Percentiles rank a stretch among this genome's conserved stretches.
Conservation (phyloP, 2,888 invertebrate genomes). For the Cantharis flavilabris region DNA sequence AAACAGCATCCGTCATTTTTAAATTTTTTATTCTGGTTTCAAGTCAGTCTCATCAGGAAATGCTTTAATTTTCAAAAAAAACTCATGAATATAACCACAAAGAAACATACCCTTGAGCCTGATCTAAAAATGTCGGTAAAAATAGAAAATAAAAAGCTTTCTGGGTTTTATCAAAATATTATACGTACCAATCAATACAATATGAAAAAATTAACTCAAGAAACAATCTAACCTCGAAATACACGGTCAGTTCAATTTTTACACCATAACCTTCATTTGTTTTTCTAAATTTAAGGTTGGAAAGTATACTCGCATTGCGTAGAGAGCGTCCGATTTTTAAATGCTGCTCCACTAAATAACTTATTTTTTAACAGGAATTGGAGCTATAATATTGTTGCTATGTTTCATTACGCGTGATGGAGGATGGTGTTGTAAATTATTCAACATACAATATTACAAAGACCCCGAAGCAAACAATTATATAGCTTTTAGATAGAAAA, state of each 20-base stretch:
- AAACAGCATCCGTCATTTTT: neutral
- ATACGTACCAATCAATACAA: neutral
- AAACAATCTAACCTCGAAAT: neutral
- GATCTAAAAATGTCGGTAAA: neutral
- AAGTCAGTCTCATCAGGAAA: neutral
- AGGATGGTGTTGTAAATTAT: slow-evolving; percentile 29
- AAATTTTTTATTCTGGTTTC: neutral
- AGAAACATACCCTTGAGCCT: neutral
- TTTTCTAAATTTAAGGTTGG: neutral
- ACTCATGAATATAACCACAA: no score
- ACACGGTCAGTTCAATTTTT: neutral
- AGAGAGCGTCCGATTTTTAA: neutral
- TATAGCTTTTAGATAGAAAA: neutral
- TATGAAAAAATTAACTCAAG: neutral
- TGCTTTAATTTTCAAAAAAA: no score
- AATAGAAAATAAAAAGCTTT: neutral
- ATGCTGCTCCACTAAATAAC: neutral
- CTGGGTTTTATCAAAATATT: neutral
- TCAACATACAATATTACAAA: slow-evolving; percentile 12
- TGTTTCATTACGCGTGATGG: slow-evolving; percentile 23
- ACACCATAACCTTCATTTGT: neutral
- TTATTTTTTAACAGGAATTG: slow-evolving; percentile 16
- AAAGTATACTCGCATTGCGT: neutral
- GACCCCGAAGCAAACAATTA: neutral
- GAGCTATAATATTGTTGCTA: slow-evolving; percentile 14